Base-by-base conservation (phyloP, 64 coral and sea anemone genomes). In the Actinia tenebrosa region DNA sequence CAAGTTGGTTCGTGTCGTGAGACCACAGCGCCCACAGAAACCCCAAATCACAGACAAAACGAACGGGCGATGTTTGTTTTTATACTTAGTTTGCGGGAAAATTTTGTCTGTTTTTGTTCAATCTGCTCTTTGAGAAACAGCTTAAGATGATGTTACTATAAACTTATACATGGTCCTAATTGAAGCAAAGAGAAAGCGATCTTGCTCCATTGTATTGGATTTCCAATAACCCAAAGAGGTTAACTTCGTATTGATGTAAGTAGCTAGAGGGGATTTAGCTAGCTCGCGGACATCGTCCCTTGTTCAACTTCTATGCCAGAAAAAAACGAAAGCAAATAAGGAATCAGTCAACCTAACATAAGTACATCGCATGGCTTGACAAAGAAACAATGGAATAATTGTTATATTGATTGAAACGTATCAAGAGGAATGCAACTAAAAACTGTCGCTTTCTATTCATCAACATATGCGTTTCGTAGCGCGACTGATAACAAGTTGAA, bases 391-490 rank as follows among this genome's bases (percentile, higher is more conserved):
- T 53, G 14, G 44, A 81, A 45, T 81, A 53, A 81, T 81, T n/a
- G 18, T 20, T 81, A 50, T 81, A 81, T 53, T 50, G 79, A 81
- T 81, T 81, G 79, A 81, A 81, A 81, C 50, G 69, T 81, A 81
- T 81, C 79, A 23, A 81, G 79, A 50, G 79, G 44, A 81, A 37
- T 81, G 50, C 43, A 81, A 30, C 69, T 43, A 75, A 30, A 25
- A 75, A 75, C 69, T 75, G 69, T 75, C 63, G 63, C 63, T 66
- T 79, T 46, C 50, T 16, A 81, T 81, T 53, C 19, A 81, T 53
- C 22, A 50, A 37, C 79, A 81, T 81, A 81, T 81, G 79, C 27
- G 79, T 81, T 81, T 45, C 25, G 14, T 8, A 75, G 69, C 69
- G 25, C 69, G 23, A 75, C 69, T 43, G 69, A 75, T 75, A 75